Evolutionary conservation across 2,888 invertebrate species (phyloP).

Genomic region (Byasa hedistus): DNA sequence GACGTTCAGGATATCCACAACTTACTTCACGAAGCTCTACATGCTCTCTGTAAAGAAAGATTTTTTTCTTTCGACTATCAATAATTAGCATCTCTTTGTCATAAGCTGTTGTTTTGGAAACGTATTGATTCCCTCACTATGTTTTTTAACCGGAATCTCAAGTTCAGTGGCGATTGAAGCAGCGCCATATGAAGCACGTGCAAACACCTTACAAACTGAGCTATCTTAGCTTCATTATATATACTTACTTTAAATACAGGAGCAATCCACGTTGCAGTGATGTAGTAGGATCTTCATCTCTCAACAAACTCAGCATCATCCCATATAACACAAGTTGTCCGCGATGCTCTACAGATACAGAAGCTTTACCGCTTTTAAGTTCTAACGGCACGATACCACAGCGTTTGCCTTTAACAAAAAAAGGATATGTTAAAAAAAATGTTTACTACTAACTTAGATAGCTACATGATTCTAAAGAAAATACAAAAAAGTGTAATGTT

Average conservation of each 20-base stretch:
- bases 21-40: constrained; percentile 84
- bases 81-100: background rate
- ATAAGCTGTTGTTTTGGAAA: too few relatives aligned
- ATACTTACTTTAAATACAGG: constrained; percentile 84
- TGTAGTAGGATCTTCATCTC: constrained; percentile 80
- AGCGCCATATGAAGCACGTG: too few relatives aligned
- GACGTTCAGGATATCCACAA: constrained; percentile 83
- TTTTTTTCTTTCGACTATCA: constrained; percentile 72
- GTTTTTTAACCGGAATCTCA: too few relatives aligned
- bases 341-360: constrained; percentile 92
- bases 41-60: too few relatives aligned
- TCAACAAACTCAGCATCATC: constrained; percentile 87
- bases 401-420: constrained; percentile 44
- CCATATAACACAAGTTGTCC: constrained; percentile 95
- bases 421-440: constrained; percentile 7
- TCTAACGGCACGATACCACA: constrained; percentile 88
- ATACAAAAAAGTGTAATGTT: too few relatives aligned
- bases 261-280: constrained; percentile 84
- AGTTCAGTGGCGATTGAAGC: too few relatives aligned
- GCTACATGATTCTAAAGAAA: too few relatives aligned
- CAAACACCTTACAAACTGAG: background rate
- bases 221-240: background rate
- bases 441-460: too few relatives aligned
- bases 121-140: too few relatives aligned
- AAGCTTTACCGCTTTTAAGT: constrained; percentile 94